Base-by-base conservation (phyloP, 2,888 invertebrate genomes). In the Eupeodes latifasciatus region DNA sequence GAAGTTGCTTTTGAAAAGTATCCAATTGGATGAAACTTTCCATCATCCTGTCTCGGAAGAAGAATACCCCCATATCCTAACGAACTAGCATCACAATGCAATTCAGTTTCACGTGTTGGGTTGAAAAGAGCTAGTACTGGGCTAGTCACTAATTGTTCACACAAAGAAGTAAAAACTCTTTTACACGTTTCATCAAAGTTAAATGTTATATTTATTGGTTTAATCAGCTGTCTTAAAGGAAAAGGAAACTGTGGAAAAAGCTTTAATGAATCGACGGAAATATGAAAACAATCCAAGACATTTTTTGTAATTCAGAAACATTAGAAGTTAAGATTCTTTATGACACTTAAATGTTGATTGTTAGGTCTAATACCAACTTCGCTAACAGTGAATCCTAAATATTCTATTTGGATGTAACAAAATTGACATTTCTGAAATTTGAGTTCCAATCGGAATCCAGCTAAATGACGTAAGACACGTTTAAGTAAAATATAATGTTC, bases 1-100 rank as follows among this genome's bases (percentile, higher is more conserved):
- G 90, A 89, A 5, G 92, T 89, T 53, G 85, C 81, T 67, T 89
- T 90, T 53, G 91, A 91, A 64, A 79, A 90, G 77, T 91, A 92
- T 2, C 89, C 89, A 6, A 92, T 86, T 19, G 19, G 19, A 19
- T 19, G 19, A 19, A 19, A 19, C 19, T 19, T 19, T 19, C 19
- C 19, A 19, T 19, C 19, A 19, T 19, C 19, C 19, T 19, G 19
- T 19, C 19, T 19, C 19, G 0, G 19, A 19, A 19, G 19, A 19
- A 19, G 19, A 19, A 19, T 19, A 19, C 19, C 19, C 19, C 19
- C 19, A 19, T 19, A 19, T 19, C 19, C 19, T 19, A 19, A 19
- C 19, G 19, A 19, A 19, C 19, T 19, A 19, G 19, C 19, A 19
- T 19, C 19, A 19, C 19, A 19, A 19, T 19, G 19, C 19, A 19